Evolutionary conservation across 2,797 vertebrate genomes (phyloP).

Genomic region (Petrocephalus sullivani): DNA sequence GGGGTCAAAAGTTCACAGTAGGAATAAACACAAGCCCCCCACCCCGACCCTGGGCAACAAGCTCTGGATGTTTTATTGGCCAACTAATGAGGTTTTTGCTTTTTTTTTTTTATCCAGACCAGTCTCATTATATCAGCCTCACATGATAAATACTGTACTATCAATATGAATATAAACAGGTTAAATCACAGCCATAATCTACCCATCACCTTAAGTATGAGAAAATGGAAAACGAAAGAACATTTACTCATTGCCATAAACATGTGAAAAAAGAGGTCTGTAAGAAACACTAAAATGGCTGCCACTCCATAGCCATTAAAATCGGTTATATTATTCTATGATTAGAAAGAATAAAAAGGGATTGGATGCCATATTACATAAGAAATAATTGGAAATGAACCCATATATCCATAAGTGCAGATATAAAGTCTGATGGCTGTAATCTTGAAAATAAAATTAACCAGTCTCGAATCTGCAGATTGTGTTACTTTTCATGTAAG

Average conservation of each 20-base stretch:
- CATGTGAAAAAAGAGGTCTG: not conserved
- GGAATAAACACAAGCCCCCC: constrained; percentile 13
- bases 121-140: not conserved
- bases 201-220: not conserved
- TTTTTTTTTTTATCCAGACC: not conserved
- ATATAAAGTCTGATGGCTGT: not conserved
- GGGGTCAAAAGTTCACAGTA: constrained; percentile 31
- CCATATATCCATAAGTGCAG: not conserved
- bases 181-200: not conserved
- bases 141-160: not conserved
- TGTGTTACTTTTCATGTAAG: not conserved
- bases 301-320: not conserved
- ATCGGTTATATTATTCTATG: not conserved
- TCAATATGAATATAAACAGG: not conserved
- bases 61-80: not conserved
- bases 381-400: not conserved
- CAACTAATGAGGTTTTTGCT: not conserved
- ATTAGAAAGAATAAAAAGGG: not conserved
- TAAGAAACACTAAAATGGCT: not conserved
- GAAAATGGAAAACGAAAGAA: no score
- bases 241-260: not conserved
- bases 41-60: not conserved
- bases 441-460: not conserved
- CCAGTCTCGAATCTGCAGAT: not conserved
- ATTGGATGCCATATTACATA: not conserved